Conservation (phyloP, 2,113 vertebrate genomes). For the Ibidorhyncha struthersii region DNA sequence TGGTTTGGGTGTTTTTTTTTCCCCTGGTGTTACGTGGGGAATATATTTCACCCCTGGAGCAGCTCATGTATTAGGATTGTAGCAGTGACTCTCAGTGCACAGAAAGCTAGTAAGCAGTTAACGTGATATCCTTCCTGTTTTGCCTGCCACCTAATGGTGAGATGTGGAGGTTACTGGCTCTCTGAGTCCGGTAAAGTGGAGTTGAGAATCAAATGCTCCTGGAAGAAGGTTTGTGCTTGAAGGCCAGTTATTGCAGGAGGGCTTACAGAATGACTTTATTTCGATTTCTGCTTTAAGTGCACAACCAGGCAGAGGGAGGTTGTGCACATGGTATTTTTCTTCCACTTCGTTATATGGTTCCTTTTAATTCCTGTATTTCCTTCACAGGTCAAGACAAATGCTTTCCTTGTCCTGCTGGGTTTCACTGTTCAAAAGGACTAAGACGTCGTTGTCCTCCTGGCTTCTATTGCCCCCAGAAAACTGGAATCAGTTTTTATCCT, state of each 20-base stretch:
- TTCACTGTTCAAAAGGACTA: slow-evolving; percentile 78
- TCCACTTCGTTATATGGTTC: not conserved
- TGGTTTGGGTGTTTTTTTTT: not conserved
- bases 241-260: not conserved
- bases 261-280: not conserved
- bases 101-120: not conserved
- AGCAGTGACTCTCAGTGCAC: fast-evolving
- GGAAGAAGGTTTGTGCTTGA: not conserved
- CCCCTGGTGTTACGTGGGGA: not conserved
- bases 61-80: fast-evolving
- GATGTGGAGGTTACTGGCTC: not conserved
- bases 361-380: not conserved
- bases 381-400: slow-evolving; percentile 75
- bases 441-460: slow-evolving; percentile 76
- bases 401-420: slow-evolving; percentile 81
- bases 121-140: not conserved
- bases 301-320: not conserved
- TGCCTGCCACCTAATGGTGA: not conserved
- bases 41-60: not conserved
- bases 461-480: slow-evolving; percentile 80
- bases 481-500: slow-evolving; percentile 69
- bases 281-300: not conserved
- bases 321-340: not conserved
- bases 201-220: fast-evolving
- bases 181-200: not conserved